Percentiles rank a stretch among this genome's conserved stretches.
Conservation (phyloP, 2,888 invertebrate genomes). For the Nysson spinosus region DNA sequence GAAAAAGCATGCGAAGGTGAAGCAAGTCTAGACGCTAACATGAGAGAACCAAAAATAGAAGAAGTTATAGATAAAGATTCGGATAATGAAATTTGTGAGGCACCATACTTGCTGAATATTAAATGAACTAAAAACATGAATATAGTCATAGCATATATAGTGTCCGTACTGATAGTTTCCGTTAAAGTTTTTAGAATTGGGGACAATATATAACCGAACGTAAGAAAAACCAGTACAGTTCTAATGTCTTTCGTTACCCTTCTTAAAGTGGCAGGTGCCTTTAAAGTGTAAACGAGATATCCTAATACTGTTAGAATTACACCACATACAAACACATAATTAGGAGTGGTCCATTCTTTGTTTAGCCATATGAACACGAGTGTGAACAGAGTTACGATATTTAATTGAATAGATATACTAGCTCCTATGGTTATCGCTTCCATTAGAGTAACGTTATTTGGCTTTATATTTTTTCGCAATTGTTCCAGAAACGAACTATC, state of each 20-base stretch:
- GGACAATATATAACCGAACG: conserved; percentile 92
- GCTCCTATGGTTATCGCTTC: conserved; percentile 88
- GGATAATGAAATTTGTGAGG: conserved; percentile 91
- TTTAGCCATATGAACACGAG: conserved; percentile 86
- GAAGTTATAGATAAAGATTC: conserved; percentile 95
- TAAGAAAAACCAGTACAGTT: conserved; percentile 88
- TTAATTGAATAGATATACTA: conserved; percentile 88
- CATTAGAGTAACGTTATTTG: conserved; percentile 84
- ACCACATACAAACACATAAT: conserved; percentile 81
- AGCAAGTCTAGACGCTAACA: conserved; percentile 93
- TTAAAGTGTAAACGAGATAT: conserved; percentile 81
- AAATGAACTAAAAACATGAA: conserved; percentile 93
- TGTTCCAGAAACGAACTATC: conserved; percentile 92
- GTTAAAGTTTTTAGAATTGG: conserved; percentile 96
- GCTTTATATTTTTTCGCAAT: conserved; percentile 88
- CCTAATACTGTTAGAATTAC: conserved; percentile 80
- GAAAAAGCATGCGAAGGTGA: conserved; percentile 93
- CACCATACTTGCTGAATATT: conserved; percentile 95
- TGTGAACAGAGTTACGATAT: conserved; percentile 86
- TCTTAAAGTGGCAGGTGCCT: conserved; percentile 53
- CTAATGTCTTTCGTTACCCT: conserved; percentile 82
- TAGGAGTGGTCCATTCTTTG: conserved; percentile 83
- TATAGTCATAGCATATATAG: conserved; percentile 95
- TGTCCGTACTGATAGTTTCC: conserved; percentile 97
- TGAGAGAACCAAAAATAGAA: conserved; percentile 96